Base-by-base conservation (phyloP, 2,797 vertebrate species). In the Xiphorhynchus erythropygius region DNA sequence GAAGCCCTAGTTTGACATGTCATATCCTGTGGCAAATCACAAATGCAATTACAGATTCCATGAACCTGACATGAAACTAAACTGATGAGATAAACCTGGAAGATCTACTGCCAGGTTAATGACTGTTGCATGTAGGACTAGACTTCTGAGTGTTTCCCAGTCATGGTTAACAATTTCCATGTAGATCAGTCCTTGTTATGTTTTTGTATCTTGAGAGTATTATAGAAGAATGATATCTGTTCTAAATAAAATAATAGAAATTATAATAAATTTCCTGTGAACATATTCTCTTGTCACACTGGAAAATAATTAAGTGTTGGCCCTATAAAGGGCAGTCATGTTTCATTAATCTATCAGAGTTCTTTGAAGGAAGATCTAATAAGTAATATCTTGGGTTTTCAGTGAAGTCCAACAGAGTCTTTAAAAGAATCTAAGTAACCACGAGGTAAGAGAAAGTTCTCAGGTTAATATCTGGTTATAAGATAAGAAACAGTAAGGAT, bases 161-260 rank as follows among this genome's bases (percentile, higher is more conserved):
- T 46, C 16, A 8, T 74, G 28, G 21, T 68, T 96, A 88, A 93
- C 44, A 67, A 21, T 94, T 96, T 82, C 52, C 42, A 50, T 33
- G 33, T 84, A 69, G 76, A 79, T 95, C 47, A 59, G 18, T 65
- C 59, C 10, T 60, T 57, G 65, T 73, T 87, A 69, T 6, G 14
- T 76, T 84, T 84, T 87, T 69, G 8, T 69, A 44, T 18, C 22
- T 90, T 59, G 86, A 44, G 47, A 78, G 32, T 68, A 35, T 84
- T 84, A 28, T 1, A 68, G n/a, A 52, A 76, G 50, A 75, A 53
- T 77, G 3, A 44, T 67, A 7, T 55, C 52, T 87, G 32, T 87
- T 92, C 55, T 84, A 90, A 78, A 18, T 82, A 92, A 90, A 90
- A 50, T 90, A 75, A 27, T 49, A 75, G 11, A 86, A 90, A 18